Evolutionary conservation across 2,113 vertebrate species (phyloP).

Genomic region (Pontoporia blainvillei): DNA sequence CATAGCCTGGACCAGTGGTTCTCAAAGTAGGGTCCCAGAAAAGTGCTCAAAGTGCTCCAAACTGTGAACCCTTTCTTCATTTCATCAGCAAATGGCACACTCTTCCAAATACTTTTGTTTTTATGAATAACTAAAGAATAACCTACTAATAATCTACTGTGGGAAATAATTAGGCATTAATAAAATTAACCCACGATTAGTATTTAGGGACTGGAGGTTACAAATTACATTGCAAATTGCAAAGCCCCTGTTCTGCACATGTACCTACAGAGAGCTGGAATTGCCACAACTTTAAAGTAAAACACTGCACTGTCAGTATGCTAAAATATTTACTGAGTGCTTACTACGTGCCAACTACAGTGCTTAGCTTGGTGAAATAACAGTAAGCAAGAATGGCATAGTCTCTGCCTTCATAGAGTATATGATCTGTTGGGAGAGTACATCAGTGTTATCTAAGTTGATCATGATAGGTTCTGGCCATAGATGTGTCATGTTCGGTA

Average conservation of each 20-base stretch:
- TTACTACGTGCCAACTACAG: not conserved
- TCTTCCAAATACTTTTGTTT: not conserved
- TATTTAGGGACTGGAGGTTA: not conserved
- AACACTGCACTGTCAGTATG: not conserved
- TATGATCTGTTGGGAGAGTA: not conserved
- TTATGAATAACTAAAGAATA: not conserved
- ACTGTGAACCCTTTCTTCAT: not conserved
- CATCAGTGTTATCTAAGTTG: not conserved
- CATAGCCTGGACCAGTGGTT: not conserved
- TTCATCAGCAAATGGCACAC: not conserved
- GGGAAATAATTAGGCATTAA: not conserved
- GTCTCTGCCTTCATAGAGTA: not conserved
- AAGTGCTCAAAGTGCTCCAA: not conserved
- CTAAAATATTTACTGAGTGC: not conserved
- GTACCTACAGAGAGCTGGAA: not conserved
- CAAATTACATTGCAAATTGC: not conserved
- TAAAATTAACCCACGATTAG: not conserved
- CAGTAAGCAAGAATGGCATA: not conserved
- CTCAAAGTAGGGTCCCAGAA: not conserved
- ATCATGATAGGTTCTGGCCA: not conserved
- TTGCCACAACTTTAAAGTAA: not conserved
- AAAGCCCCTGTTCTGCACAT: not conserved
- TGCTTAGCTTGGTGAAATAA: not conserved
- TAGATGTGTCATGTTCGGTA: not conserved
- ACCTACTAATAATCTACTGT: not conserved